Base-by-base conservation (phyloP, 2,113 vertebrate genomes). In the Procavia capensis region DNA sequence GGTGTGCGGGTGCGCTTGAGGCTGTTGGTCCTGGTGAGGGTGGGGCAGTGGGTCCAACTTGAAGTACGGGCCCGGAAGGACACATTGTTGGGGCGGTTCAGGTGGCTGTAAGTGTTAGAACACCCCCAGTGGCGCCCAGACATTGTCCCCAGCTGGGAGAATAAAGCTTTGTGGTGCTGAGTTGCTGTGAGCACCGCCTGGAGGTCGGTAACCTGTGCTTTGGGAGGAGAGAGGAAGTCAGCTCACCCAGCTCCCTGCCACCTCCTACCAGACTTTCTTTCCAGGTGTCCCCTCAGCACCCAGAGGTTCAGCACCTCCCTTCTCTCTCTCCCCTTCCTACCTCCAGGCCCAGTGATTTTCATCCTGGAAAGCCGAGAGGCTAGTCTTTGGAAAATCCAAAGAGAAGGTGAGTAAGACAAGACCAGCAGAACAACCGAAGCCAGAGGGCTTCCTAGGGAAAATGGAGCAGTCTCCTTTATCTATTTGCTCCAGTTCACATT, bases 151-250 rank as follows among this genome's bases (percentile, higher is more conserved):
- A 1, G 74, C 7, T 6, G 31, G 29, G 57, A 2, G 1, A 61
- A 31, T 17, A 43, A 24, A 39, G 17, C 50, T 84, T 81, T 8
- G 50, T 59, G 66, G 72, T 31, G 4, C 41, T 29, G 59, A 91
- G 31, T 57, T 66, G 54, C 24, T 22, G 36, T 13, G 75, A 82
- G 61, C n/a, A 29, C n/a, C n/a, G 6, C 85, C 83, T 74, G 72
- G 79, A 95, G 68, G 19, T 70, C 85, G 81, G 61, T 74, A 34
- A 68, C 82, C 74, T 63, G 64, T 86, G 54, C 78, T 91, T 97
- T 86, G 57, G 0, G 19, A 88, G 61, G 80, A 88, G 34, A 92
- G 43, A 90, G 88, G 14, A 8, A 2, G 39, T 96, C 22, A 78
- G 64, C 22, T 80, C 43, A 36, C 9, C 50, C 3, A 0, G 64